Base-by-base conservation (phyloP, 2,888 invertebrate species). In the Nasonovia ribisnigri region DNA sequence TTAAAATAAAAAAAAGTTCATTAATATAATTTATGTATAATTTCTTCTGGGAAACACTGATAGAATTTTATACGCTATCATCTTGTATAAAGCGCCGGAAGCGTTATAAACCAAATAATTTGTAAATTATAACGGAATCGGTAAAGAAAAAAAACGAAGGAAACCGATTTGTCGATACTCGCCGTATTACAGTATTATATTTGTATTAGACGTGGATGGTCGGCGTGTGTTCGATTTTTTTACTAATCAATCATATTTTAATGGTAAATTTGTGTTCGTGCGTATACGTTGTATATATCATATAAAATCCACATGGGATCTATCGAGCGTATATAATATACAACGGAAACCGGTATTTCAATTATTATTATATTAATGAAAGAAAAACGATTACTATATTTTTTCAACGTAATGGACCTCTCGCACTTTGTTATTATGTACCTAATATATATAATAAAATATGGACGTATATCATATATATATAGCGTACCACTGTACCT, bases 341-440 rank as follows among this genome's bases (percentile, higher is more conserved):
- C n/a, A 57, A 26, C 26, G 20, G 26, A 43, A 92, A 92, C 92
- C 92, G 92, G 92, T 92, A 92, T 88, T 92, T 92, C 92, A 92
- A 92, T 92, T 92, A 88, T 67, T 88, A 86, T 43, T 84, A 84
- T 87, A 48, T 46, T 46, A 46, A 87, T 87, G 51, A 86, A 57
- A 91, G n/a, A 86, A 91, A 91, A 91, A 24, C 43, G 91, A 91
- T 91, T 86, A 60, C 46, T 24, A 60, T 86, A n/a, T 42, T 84
- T 54, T 54, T 54, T 84, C 46, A 67, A 77, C 77, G 36, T 77
- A 36, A 77, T 77, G 77, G 77, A 20, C 29, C 77, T 77, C 36
- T 77, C 26, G 36, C 20, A 20, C 36, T 36, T 36, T 36, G 20
- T 77, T 36, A 20, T 36, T 77, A 77, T 36, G 36, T 77, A 77